Conservation (phyloP, 2,888 invertebrate species). For the Piscicola geometra region DNA sequence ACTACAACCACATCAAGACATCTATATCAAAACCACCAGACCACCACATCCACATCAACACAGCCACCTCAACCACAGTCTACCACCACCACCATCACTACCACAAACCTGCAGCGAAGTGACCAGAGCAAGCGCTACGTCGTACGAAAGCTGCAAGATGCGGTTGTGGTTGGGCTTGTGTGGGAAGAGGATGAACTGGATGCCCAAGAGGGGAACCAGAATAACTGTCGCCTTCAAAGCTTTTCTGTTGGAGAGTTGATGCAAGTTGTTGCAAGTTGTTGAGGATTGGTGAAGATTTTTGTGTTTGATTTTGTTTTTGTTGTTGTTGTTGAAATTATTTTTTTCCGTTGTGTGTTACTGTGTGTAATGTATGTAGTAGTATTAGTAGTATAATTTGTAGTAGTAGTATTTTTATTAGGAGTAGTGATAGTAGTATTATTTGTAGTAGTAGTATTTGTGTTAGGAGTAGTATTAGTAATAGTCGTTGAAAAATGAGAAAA, state of each 20-base stretch:
- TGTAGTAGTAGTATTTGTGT: no score
- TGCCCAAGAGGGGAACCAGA: conserved; percentile 80
- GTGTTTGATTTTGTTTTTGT: no score
- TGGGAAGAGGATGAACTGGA: conserved; percentile 82
- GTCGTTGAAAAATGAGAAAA: no score
- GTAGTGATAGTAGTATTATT: no score
- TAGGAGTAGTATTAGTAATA: no score
- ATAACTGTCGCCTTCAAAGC: conserved; percentile 77
- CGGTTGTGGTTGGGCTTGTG: conserved; percentile 64
- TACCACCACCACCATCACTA: neutral
- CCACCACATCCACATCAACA: conserved; percentile 4
- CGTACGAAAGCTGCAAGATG: conserved; percentile 63
- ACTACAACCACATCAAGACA: neutral
- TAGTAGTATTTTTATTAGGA: no score
- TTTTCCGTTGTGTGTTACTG: no score
- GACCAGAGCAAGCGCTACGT: conserved; percentile 76
- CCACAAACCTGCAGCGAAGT: conserved; percentile 73
- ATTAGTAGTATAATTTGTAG: no score
- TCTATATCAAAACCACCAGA: neutral
- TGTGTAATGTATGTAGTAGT: no score
- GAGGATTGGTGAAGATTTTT: neutral
- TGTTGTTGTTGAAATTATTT: no score
- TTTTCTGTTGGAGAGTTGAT: conserved; percentile 57
- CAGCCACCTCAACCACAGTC: neutral
- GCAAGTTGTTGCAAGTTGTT: neutral